A percentile compares a stretch with the other conserved stretches of the same genome.
phyloP scores from a whole-genome alignment of 2,797 vertebrate species.

The Hydrocynus forskahlii region DNA sequence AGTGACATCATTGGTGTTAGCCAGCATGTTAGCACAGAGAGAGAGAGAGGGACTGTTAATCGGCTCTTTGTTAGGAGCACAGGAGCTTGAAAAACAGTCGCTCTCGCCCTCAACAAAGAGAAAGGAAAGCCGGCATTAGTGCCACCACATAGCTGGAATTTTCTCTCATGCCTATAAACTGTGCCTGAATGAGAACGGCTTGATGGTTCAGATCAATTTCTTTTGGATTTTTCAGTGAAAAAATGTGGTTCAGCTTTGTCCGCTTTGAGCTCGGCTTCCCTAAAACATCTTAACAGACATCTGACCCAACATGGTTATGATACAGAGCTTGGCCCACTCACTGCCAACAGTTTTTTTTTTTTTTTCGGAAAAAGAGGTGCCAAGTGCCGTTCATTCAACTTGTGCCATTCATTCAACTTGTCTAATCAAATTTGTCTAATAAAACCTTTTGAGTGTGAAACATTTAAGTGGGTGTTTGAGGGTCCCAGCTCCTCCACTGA shows the following conservation, averaged over 20 bases:
- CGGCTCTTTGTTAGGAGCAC: conserved; percentile 70
- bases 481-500: not conserved
- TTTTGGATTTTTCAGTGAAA: not conserved
- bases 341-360: not conserved
- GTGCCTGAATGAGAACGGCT: not conserved
- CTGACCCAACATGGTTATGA: not conserved
- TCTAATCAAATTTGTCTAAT: no score
- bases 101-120: conserved; percentile 46
- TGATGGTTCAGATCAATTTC: not conserved
- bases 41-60: conserved; percentile 62
- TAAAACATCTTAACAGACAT: not conserved
- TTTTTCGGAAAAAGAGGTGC: no score
- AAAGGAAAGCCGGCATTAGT: conserved; percentile 26
- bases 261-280: not conserved
- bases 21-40: conserved; percentile 50
- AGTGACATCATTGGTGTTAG: conserved; percentile 76
- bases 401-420: no score
- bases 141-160: not conserved
- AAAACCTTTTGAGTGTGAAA: no score
- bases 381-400: no score
- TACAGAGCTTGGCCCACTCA: not conserved
- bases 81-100: conserved; percentile 64
- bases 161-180: not conserved
- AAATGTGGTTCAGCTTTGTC: not conserved
- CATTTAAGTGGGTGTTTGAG: no score